A percentile compares a stretch with the other conserved stretches of the same genome.
Conservation (phyloP, 2,888 invertebrate genomes). For the Ischnura elegans region DNA sequence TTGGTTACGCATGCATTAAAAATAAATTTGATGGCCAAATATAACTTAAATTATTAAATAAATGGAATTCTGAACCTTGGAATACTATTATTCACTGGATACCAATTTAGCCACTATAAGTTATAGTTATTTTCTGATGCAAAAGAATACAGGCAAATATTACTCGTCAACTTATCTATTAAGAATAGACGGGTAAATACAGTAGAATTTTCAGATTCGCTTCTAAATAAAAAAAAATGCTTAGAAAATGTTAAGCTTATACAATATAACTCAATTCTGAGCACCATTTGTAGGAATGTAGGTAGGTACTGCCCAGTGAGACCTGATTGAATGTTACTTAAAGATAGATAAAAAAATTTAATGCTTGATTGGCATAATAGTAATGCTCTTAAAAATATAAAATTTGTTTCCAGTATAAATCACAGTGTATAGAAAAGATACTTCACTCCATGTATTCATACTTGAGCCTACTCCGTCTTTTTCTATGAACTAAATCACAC, state of each 20-base stretch:
- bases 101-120: not conserved
- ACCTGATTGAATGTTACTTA: slow-evolving; percentile 18
- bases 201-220: not conserved
- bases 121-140: not conserved
- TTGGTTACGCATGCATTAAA: not conserved
- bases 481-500: slow-evolving; percentile 52
- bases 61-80: not conserved
- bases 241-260: not conserved
- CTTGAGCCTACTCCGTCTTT: slow-evolving; percentile 40
- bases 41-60: not conserved
- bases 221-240: not conserved
- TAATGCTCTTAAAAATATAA: slow-evolving; percentile 57
- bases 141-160: not conserved
- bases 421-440: slow-evolving; percentile 50
- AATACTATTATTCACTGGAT: not conserved
- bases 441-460: slow-evolving; percentile 36
- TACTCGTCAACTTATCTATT: not conserved
- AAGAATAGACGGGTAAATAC: not conserved
- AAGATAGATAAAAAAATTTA: slow-evolving; percentile 7
- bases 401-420: slow-evolving; percentile 52
- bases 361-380: slow-evolving; percentile 38
- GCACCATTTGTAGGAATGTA: slow-evolving; percentile 34
- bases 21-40: not conserved
- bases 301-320: not conserved
- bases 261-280: not conserved